A percentile compares a stretch with the other conserved stretches of the same genome.
Conservation (phyloP, 2,888 invertebrate genomes). For the Cephus nigrinus region DNA sequence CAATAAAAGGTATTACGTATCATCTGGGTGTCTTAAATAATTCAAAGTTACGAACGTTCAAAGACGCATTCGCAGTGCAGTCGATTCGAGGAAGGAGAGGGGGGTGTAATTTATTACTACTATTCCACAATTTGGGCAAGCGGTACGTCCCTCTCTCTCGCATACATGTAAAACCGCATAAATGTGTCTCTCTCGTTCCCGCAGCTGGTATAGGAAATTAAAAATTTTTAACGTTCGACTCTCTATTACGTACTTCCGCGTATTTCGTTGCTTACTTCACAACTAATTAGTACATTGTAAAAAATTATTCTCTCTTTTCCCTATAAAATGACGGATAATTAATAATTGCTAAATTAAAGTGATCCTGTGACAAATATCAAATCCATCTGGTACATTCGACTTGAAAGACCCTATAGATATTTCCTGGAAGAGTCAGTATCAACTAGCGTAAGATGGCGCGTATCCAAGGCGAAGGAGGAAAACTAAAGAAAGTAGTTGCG, state of each 20-base stretch:
- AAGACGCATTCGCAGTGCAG: not conserved
- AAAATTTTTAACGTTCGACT: not conserved
- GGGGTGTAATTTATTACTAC: too few species aligned
- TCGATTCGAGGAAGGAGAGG: too few species aligned
- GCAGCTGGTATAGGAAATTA: not conserved
- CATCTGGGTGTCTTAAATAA: not conserved
- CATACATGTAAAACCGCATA: not conserved
- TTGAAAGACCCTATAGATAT: too few species aligned
- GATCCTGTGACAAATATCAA: not conserved
- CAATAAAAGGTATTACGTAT: not conserved
- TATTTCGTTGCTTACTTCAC: not conserved
- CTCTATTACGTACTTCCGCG: not conserved
- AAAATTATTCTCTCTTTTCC: not conserved
- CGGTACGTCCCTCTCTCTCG: not conserved
- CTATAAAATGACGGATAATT: not conserved
- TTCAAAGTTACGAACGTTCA: too few species aligned
- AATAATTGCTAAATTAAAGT: not conserved
- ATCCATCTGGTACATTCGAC: not conserved
- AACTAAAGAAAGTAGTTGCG: not conserved
- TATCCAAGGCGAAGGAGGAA: not conserved
- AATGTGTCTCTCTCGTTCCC: not conserved
- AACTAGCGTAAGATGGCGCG: not conserved
- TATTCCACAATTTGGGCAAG: not conserved
- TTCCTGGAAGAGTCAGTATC: too few species aligned
- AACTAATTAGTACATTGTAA: rapidly evolving